These are phyloP conservation scores for Trachops cirrhosus DNA, from an alignment of 2,797 vertebrate species.

Conservation along the genomic window DNA sequence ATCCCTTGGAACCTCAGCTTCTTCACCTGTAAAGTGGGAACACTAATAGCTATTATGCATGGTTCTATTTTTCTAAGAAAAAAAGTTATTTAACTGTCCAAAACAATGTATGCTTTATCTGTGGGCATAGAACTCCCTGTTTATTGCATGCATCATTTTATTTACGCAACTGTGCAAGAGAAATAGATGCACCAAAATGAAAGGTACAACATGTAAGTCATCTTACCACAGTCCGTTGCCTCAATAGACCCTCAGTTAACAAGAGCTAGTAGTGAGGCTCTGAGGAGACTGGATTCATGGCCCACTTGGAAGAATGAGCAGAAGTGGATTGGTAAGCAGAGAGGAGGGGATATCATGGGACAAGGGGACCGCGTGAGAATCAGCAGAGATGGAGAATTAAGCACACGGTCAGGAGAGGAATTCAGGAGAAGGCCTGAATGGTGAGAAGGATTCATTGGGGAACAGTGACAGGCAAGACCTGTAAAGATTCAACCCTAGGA, in stretches of 20 bases:
- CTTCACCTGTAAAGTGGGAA: neutral
- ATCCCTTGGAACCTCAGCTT: neutral
- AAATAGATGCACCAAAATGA: neutral
- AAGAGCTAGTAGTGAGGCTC: neutral
- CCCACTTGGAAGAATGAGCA: neutral
- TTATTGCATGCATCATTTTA: neutral
- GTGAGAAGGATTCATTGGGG: neutral
- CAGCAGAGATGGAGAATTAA: neutral
- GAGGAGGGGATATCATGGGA: neutral
- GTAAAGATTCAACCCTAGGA: neutral
- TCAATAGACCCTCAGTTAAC: neutral
- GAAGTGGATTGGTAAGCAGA: neutral
- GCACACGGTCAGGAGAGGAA: neutral
- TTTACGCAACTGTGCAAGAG: neutral
- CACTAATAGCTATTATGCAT: neutral
- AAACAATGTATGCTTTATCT: neutral
- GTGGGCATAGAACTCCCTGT: neutral
- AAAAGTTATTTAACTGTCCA: neutral
- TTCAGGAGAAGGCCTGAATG: neutral
- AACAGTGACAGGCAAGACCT: neutral
- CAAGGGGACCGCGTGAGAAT: neutral
- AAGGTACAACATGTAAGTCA: neutral
- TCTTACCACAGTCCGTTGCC: too few species aligned
- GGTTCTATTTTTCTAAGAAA: neutral
- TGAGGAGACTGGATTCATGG: neutral